Evolutionary conservation across 2,888 invertebrate species (phyloP).

Genomic region (Limenitis camilla): DNA sequence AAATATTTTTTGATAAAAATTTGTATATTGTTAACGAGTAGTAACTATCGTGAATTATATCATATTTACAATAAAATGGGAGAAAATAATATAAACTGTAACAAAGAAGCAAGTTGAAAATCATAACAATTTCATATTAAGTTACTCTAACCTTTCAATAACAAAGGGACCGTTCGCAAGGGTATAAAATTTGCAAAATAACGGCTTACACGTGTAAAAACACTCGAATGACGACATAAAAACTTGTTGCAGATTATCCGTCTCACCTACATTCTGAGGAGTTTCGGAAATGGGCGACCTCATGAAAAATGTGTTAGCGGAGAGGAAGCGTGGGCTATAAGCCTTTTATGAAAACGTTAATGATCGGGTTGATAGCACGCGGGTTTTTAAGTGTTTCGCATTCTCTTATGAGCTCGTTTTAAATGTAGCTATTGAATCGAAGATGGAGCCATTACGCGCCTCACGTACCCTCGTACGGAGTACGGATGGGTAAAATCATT

Average conservation of each 20-base stretch:
- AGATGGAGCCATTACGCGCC: conserved; percentile 30
- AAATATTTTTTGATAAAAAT: too few species aligned
- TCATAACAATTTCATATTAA: conserved; percentile 11
- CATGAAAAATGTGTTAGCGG: conserved; percentile 61
- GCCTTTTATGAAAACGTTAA: conserved; percentile 69
- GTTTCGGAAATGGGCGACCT: conserved; percentile 55
- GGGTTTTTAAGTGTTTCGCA: conserved; percentile 45
- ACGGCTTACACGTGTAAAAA: conserved; percentile 25
- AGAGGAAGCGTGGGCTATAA: conserved; percentile 56
- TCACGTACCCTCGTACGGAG: not conserved
- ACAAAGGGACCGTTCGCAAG: conserved; percentile 17
- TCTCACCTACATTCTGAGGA: conserved; percentile 42
- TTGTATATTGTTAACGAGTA: too few species aligned
- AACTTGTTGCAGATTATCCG: conserved; percentile 30
- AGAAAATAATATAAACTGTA: not conserved
- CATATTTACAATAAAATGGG: too few species aligned
- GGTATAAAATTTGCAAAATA: conserved; percentile 24
- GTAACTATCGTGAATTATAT: too few species aligned
- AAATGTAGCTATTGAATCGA: conserved; percentile 24
- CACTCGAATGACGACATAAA: conserved; percentile 26
- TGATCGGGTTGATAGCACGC: conserved; percentile 53
- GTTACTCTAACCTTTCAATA: conserved; percentile 17
- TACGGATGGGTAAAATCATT: conserved; percentile 10
- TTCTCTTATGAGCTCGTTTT: conserved; percentile 37
- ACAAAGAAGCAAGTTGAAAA: not conserved